A percentile compares a stretch with the other conserved stretches of the same genome.
Conservation (phyloP, 2,797 vertebrate species). For the Rhodeus uyekii region DNA sequence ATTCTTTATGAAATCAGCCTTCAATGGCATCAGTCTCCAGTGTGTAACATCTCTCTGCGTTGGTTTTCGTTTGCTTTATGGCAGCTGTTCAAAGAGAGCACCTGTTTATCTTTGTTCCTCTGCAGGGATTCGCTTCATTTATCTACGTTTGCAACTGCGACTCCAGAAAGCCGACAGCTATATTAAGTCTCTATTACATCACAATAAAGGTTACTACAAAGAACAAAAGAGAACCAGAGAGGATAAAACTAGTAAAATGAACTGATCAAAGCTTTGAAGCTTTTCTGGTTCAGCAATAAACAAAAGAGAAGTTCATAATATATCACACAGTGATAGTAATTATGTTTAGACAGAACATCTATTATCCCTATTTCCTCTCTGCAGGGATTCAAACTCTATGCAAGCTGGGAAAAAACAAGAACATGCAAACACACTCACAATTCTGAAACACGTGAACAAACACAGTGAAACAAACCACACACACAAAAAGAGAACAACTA, state of each 20-base stretch:
- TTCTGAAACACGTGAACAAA: not conserved
- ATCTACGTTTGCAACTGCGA: slow-evolving; percentile 3
- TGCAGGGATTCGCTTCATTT: slow-evolving; percentile 12
- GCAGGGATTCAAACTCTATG: slow-evolving; percentile 12
- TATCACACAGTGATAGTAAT: slow-evolving; percentile 16
- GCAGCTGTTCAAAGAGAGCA: slow-evolving; percentile 11
- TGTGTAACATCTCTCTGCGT: slow-evolving; percentile 15
- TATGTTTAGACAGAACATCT: slow-evolving; percentile 2
- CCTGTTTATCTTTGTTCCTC: slow-evolving; percentile 20
- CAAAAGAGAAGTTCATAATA: slow-evolving; percentile 2
- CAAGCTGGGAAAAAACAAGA: not conserved
- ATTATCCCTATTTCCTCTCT: slow-evolving; percentile 5
- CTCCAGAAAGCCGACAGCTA: slow-evolving; percentile 14
- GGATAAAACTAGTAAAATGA: not conserved
- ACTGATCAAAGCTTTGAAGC: slow-evolving; percentile 22
- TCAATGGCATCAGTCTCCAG: not conserved
- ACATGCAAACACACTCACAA: slow-evolving; percentile 11
- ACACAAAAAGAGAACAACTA: not conserved
- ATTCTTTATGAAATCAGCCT: slow-evolving; percentile 13
- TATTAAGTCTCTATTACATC: slow-evolving; percentile 32
- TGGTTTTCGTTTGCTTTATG: slow-evolving; percentile 32
- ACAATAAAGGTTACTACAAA: slow-evolving; percentile 30
- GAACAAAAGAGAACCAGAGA: slow-evolving; percentile 9
- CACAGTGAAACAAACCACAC: slow-evolving; percentile 4
- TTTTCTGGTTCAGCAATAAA: slow-evolving; percentile 10